phyloP scores from a whole-genome alignment of 1,140 invertebrate species.

The Calliopsis andreniformis region DNA sequence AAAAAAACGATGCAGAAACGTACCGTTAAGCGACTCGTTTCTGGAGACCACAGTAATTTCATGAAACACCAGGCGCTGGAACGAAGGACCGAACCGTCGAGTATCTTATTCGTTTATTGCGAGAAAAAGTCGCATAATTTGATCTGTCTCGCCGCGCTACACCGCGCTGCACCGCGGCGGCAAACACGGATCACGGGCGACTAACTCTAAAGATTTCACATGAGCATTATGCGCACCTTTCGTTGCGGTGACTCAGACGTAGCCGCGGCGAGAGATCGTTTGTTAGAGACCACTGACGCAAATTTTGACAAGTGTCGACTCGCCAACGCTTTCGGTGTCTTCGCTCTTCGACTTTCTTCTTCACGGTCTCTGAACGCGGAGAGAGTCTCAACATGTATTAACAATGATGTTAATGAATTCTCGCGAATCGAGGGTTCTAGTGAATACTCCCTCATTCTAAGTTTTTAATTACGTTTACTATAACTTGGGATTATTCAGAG shows the following conservation, averaged over 20 bases:
- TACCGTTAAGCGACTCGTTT: constrained; percentile 2
- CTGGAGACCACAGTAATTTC: neutral
- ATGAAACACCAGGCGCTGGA: neutral
- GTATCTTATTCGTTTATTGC: constrained; percentile 3
- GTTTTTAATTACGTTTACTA: no score
- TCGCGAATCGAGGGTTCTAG: no score
- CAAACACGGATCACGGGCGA: constrained; percentile 20
- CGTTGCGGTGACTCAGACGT: no score
- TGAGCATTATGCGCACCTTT: constrained; percentile 8
- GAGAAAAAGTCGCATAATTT: constrained; percentile 62
- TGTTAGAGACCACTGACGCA: no score
- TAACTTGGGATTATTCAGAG: no score
- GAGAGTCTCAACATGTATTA: constrained; percentile 39
- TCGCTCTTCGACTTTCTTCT: constrained; percentile 51
- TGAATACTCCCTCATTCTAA: no score
- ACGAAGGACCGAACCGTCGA: neutral
- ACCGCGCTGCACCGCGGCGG: constrained; percentile 13
- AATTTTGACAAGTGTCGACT: neutral
- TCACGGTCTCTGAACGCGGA: constrained; percentile 57
- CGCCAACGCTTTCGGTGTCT: constrained; percentile 9
- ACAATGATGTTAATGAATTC: no score
- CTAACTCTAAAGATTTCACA: constrained; percentile 55
- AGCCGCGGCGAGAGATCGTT: no score
- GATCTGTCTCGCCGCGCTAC: constrained; percentile 57
- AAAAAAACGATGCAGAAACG: neutral